Percentiles rank a stretch among this genome's conserved stretches.
These are phyloP conservation scores for Drosophila ohnishii DNA, from an alignment of 1,140 invertebrate genomes.

Conservation along the genomic window DNA sequence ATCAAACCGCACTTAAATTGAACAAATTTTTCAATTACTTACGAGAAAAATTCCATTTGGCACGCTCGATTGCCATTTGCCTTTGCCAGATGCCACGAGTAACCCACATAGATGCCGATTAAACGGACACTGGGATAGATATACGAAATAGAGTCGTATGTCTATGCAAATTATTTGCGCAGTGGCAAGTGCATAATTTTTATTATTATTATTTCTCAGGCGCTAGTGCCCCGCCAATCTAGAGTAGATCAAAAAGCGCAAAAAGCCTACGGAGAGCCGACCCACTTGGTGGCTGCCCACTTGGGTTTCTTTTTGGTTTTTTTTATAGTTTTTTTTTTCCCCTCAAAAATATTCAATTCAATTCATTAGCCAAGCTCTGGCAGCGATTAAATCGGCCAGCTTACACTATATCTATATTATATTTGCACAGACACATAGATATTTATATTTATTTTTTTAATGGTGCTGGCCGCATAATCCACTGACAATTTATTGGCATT, in stretches of 20 bases:
- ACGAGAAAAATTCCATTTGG: constrained; percentile 54
- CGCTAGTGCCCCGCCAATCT: constrained; percentile 72
- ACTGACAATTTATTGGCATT: constrained; percentile 69
- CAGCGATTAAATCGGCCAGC: constrained; percentile 69
- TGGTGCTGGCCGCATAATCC: constrained; percentile 57
- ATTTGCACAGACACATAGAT: constrained; percentile 17
- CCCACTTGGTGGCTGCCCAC: constrained; percentile 56
- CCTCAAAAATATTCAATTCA: constrained; percentile 65
- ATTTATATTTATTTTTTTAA: constrained; percentile 34
- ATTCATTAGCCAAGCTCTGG: constrained; percentile 74
- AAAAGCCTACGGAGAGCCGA: constrained; percentile 65
- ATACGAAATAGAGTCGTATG: constrained; percentile 72
- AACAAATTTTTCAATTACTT: constrained; percentile 62
- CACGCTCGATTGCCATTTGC: constrained; percentile 35
- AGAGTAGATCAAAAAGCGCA: constrained; percentile 75
- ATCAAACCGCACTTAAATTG: constrained; percentile 39
- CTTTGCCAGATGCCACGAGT: constrained; percentile 44
- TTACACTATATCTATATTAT: constrained; percentile 59
- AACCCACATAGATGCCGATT: constrained; percentile 76
- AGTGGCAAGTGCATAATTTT: constrained; percentile 75
- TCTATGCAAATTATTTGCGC: constrained; percentile 73
- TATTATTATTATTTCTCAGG: constrained; percentile 70
- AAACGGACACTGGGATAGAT: constrained; percentile 53
- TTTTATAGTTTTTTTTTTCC: constrained; percentile 12
- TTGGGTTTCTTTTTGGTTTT: constrained; percentile 40